Conservation (phyloP, 2,888 invertebrate genomes). For the Drosophila cyrtoloma region DNA sequence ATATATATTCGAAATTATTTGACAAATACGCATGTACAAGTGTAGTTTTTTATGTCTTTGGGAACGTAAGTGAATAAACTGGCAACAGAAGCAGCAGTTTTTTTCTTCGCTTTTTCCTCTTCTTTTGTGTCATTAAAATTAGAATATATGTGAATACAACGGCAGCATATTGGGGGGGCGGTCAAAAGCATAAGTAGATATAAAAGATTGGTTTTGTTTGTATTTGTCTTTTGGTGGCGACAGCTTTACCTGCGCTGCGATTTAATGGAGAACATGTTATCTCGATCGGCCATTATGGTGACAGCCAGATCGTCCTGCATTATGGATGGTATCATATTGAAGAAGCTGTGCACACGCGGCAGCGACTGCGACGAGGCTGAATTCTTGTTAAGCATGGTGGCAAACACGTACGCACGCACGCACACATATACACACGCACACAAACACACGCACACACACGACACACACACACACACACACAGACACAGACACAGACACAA, state of each 20-base stretch:
- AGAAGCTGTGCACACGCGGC: constrained; percentile 83
- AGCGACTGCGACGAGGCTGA: constrained; percentile 79
- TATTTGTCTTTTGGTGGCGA: not conserved
- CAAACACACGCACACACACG: not conserved
- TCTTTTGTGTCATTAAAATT: constrained; percentile 62
- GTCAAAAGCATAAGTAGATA: constrained; percentile 6
- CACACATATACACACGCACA: constrained; percentile 2
- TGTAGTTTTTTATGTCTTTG: constrained; percentile 20
- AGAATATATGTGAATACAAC: constrained; percentile 34
- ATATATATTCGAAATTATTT: constrained; percentile 57
- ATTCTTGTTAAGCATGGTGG: constrained; percentile 79
- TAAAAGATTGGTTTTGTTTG: constrained; percentile 2
- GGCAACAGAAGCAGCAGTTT: constrained; percentile 34
- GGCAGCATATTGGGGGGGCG: not conserved
- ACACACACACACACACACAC: not conserved
- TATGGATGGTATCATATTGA: constrained; percentile 83
- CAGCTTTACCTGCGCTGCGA: constrained; percentile 81
- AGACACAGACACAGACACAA: not conserved
- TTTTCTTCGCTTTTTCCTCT: constrained; percentile 19
- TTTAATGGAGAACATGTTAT: constrained; percentile 84
- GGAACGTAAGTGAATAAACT: constrained; percentile 33
- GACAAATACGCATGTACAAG: constrained; percentile 15
- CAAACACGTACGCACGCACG: not conserved
- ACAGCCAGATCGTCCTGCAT: constrained; percentile 83
- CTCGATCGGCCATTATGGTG: constrained; percentile 82